A percentile compares a stretch with the other conserved stretches of the same genome.
Evolutionary conservation across 2,888 invertebrate genomes (phyloP).

Genomic region (Seladonia tumulorum): DNA sequence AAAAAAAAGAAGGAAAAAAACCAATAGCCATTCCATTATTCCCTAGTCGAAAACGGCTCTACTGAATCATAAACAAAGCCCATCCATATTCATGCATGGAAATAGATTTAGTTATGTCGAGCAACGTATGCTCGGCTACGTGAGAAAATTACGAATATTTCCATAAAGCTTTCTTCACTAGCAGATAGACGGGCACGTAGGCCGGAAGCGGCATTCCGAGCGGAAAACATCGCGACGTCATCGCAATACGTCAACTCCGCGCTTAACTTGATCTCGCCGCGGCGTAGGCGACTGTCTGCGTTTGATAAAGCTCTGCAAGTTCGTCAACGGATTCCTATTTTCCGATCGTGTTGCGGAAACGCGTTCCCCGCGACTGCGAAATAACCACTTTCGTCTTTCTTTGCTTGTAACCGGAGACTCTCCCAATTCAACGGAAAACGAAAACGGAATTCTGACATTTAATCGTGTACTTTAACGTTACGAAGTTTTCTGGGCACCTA

Average conservation of each 20-base stretch:
- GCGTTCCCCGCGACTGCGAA: background rate
- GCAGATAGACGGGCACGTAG: slow-evolving; percentile 54
- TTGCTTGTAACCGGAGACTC: background rate
- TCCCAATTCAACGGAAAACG: background rate
- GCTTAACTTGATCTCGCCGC: slow-evolving; percentile 72
- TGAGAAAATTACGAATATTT: slow-evolving; percentile 63
- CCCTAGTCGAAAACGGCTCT: slow-evolving; percentile 51
- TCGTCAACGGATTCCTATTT: slow-evolving; percentile 8
- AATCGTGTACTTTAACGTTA: background rate
- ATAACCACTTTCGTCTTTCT: background rate
- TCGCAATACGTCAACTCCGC: slow-evolving; percentile 68
- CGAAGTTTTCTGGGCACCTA: background rate
- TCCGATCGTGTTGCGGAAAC: background rate
- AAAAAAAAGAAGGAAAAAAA: background rate
- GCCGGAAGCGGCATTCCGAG: slow-evolving; percentile 66
- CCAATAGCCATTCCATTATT: slow-evolving; percentile 56
- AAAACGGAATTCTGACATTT: background rate
- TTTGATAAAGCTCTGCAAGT: slow-evolving; percentile 15
- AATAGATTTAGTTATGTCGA: slow-evolving; percentile 56
- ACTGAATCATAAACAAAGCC: slow-evolving; percentile 64
- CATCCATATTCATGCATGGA: slow-evolving; percentile 67
- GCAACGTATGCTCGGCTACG: slow-evolving; percentile 56
- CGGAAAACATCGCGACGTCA: slow-evolving; percentile 65
- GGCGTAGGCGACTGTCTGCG: slow-evolving; percentile 9
- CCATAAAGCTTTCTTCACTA: slow-evolving; percentile 57